Evolutionary conservation across 2,113 vertebrate species (phyloP).

Genomic region (Mungos mungo): DNA sequence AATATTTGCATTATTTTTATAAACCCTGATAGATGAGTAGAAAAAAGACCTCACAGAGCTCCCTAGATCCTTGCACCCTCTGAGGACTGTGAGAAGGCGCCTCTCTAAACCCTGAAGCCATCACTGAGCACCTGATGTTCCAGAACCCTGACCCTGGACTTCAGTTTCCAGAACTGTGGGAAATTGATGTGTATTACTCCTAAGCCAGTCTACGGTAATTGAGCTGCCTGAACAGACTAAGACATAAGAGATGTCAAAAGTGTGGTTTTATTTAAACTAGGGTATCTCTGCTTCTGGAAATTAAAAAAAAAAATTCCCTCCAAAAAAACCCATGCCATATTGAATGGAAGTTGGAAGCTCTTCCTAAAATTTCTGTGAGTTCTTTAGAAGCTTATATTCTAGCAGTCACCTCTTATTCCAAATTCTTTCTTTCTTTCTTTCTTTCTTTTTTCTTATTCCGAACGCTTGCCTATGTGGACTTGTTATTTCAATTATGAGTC

Average conservation of each 20-base stretch:
- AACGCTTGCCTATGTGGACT: background rate
- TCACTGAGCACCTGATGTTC: background rate
- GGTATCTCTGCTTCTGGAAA: background rate
- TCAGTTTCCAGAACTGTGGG: background rate
- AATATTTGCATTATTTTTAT: background rate
- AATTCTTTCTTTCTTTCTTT: background rate
- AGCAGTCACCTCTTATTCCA: background rate
- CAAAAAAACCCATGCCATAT: too few species aligned
- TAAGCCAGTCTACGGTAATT: background rate
- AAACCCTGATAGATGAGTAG: background rate
- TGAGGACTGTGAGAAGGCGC: background rate
- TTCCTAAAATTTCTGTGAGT: background rate
- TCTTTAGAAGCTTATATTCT: background rate
- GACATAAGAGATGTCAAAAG: background rate
- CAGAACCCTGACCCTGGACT: too few species aligned
- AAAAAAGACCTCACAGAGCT: background rate
- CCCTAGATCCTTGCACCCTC: rapidly evolving
- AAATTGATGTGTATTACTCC: background rate
- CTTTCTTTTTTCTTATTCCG: background rate
- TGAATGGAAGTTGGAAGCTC: background rate
- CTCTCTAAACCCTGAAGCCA: background rate
- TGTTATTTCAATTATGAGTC: background rate
- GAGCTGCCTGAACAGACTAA: background rate
- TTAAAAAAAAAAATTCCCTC: background rate
- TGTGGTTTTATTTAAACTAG: background rate